Evolutionary conservation across 2,888 invertebrate genomes (phyloP).

Genomic region (Scaptomyza cyrtandrae): DNA sequence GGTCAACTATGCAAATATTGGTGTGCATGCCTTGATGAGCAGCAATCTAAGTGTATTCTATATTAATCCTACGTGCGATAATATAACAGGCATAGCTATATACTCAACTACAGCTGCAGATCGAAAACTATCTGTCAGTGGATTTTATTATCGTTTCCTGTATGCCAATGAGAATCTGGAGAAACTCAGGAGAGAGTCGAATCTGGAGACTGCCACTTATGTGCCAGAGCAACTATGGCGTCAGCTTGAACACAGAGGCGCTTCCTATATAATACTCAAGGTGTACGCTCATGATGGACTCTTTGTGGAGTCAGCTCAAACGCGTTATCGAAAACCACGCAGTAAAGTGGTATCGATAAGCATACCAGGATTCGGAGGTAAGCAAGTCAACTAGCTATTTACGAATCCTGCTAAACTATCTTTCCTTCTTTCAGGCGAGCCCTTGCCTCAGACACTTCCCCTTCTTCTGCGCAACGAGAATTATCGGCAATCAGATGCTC

Average conservation of each 20-base stretch:
- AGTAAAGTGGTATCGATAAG: conserved; percentile 87
- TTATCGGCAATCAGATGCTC: conserved; percentile 46
- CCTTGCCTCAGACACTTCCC: conserved; percentile 85
- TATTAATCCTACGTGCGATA: conserved; percentile 75
- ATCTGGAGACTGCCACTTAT: conserved; percentile 86
- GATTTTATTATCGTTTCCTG: conserved; percentile 82
- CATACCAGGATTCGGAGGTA: conserved; percentile 86
- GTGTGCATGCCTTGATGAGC: conserved; percentile 75
- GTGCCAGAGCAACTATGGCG: conserved; percentile 85
- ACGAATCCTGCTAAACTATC: background rate
- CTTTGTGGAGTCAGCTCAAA: conserved; percentile 85
- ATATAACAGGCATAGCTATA: conserved; percentile 82
- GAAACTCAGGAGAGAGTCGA: conserved; percentile 84
- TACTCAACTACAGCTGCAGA: conserved; percentile 44
- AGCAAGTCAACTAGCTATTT: conserved; percentile 12
- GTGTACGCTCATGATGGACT: conserved; percentile 86
- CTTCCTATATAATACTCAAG: conserved; percentile 85
- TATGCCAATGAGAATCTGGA: conserved; percentile 83
- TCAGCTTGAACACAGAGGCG: conserved; percentile 5
- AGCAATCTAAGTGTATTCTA: conserved; percentile 81
- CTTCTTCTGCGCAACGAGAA: conserved; percentile 83
- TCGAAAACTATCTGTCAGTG: conserved; percentile 38
- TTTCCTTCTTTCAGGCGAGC: conserved; percentile 74
- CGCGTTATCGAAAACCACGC: conserved; percentile 68
- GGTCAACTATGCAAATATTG: conserved; percentile 57